Base-by-base conservation (phyloP, 1,140 invertebrate species). In the Octopus sinensis region DNA sequence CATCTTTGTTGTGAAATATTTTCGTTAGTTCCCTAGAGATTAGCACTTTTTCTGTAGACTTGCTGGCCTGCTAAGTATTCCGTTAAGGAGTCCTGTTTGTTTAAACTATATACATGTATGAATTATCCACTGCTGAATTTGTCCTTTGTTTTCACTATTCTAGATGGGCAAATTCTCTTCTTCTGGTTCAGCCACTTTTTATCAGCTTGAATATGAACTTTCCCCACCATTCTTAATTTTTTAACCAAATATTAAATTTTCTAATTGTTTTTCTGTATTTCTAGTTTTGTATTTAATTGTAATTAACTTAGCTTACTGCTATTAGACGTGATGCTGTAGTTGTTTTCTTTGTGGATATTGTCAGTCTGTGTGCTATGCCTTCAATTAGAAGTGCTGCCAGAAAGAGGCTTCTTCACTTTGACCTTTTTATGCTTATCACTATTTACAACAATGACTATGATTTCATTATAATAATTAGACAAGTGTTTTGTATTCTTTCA, bases 351-450 rank as follows among this genome's bases (percentile, higher is more conserved):
- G 68, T 73, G 68, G 68, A 73, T 73, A n/a, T 73, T 73, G 68
- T 73, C 68, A 73, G 68, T 73, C 56, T 62, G 68, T 73, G 68
- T 73, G 68, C 68, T 23, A 73, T 73, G 17, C 30, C 17, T 73
- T 73, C 68, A n/a, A 73, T 73, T 73, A 73, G 68, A 73, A 73
- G 56, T 12, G 56, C 56, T 62, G 9, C 9, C 13, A 6, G 17
- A 43, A 9, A 73, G 17, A 9, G 68, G 68, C 68, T 73, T 23
- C 68, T 73, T 73, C 9, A 62, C 56, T 62, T 62, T 73, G 68
- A 73, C 68, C 30, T 13, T 73, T 73, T n/a, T 73, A 12, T 73
- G 30, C 30, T 73, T 13, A 73, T 23, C 13, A 73, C 68, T 13
- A 73, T 23, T 73, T 73, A 73, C 30, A n/a, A 73, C 68, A n/a